Conservation (phyloP, 1,140 invertebrate species). For the Nasonia giraulti region DNA sequence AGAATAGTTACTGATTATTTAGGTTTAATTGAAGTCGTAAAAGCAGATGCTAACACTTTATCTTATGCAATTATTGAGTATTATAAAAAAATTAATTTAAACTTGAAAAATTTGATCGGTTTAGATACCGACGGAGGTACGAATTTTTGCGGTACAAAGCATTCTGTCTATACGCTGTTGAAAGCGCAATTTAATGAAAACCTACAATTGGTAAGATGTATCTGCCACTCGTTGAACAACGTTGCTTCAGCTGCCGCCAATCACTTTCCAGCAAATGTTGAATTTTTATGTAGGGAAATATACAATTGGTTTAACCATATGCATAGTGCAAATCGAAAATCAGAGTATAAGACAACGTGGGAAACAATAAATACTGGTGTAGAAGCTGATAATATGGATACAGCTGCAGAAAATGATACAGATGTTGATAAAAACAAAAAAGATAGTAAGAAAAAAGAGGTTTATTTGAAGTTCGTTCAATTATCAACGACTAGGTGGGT, state of each 20-base stretch:
- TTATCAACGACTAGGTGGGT: no score
- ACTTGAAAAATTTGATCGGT: constrained; percentile 35
- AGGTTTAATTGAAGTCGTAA: constrained; percentile 23
- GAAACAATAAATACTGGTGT: no score
- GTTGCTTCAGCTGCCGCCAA: constrained; percentile 53
- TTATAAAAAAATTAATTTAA: constrained; percentile 38
- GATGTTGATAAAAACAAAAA: neutral
- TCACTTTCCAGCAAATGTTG: constrained; percentile 51
- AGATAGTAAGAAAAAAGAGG: neutral
- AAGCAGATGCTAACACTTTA: neutral
- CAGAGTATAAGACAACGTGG: constrained; percentile 45
- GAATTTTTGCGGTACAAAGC: constrained; percentile 51
- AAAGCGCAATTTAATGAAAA: constrained; percentile 49
- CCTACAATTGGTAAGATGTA: constrained; percentile 51
- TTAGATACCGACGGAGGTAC: constrained; percentile 50
- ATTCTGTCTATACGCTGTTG: constrained; percentile 52
- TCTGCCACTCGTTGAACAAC: constrained; percentile 55
- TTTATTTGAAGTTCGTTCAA: neutral
- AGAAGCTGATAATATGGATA: no score
- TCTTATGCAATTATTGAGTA: constrained; percentile 4
- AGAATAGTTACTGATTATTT: constrained; percentile 1
- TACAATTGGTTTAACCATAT: constrained; percentile 54
- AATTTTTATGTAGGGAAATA: constrained; percentile 56
- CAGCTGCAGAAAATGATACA: neutral
- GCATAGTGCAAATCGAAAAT: constrained; percentile 49